Evolutionary conservation across 2,113 vertebrate genomes (phyloP), one percentile per base, ranked within the genome.

Genomic region (Sula dactylatra): DNA sequence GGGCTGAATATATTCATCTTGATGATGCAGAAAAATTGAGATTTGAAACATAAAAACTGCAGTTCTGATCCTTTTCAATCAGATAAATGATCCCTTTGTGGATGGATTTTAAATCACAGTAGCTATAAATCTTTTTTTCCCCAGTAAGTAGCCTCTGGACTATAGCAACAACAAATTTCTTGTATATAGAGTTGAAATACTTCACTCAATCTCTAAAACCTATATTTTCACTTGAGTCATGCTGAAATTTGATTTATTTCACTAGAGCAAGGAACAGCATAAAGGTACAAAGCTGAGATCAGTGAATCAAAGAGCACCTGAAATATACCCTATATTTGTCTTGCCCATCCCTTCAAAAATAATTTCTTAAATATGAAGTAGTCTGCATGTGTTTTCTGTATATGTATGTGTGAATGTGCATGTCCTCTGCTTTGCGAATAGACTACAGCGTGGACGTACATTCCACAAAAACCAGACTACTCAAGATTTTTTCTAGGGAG

Each of bases 41-140:
- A 76, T 86, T 58, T 80, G 62, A 83, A 83, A 38, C 45, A 82
- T 82, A 86, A 86, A 93, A 97, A 47, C 34, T 82, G 80, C 45
- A 91, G 44, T 55, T 88, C 42, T 79, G 36, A 86, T 97, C 64
- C 86, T 27, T 93, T 92, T 91, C 85, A 85, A 40, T 82, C 76
- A 88, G 42, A 93, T 36, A 80, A 82, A 54, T 66, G 4, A 94
- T 82, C 34, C 96, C 31, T 93, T 80, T 90, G 90, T 89, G 78
- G 70, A 85, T 77, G 21, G 44, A 87, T 85, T 94, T 94, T 79
- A 93, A 80, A 76, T 73, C 66, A 58, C 32, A 77, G 66, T 56
- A 76, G 62, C 26, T 62, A 42, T 70, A 91, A 69, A 88, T 91
- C 52, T 52, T 82, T 80, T 49, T 55, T 44, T 62, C 11, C 45